phyloP scores from a whole-genome alignment of 1,140 invertebrate genomes.

The Phocides pigmalion region DNA sequence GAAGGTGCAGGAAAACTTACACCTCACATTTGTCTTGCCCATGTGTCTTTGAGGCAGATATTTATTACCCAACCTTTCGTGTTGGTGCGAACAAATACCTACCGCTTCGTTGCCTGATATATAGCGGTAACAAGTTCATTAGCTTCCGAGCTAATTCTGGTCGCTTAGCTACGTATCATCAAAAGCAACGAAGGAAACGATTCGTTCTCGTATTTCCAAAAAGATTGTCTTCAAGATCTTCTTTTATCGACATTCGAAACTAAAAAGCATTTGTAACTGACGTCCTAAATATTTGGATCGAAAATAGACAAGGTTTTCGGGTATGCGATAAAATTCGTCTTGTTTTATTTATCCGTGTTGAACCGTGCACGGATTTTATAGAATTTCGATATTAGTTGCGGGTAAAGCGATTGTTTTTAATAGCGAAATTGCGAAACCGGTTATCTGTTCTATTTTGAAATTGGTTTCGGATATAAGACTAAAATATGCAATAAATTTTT shows the following conservation, averaged over 20 bases:
- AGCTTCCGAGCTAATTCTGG: constrained; percentile 59
- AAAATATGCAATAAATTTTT: constrained; percentile 11
- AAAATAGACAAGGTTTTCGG: constrained; percentile 22
- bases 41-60: constrained; percentile 47
- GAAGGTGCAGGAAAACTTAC: constrained; percentile 35
- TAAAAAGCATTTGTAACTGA: constrained; percentile 1
- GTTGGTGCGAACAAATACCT: constrained; percentile 50
- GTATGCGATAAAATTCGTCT: constrained; percentile 16
- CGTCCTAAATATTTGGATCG: constrained; percentile 17
- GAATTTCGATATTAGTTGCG: constrained; percentile 23
- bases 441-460: constrained; percentile 5
- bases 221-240: constrained; percentile 2
- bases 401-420: constrained; percentile 17
- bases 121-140: constrained; percentile 63
- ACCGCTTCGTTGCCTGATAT: constrained; percentile 47
- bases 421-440: constrained; percentile 13
- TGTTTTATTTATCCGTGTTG: constrained; percentile 28
- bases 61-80: constrained; percentile 54
- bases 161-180: constrained; percentile 34
- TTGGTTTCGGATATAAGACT: constrained; percentile 5
- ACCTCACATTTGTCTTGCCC: constrained; percentile 57
- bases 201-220: constrained; percentile 42
- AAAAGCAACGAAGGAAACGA: constrained; percentile 51
- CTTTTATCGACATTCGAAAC: constrained; percentile 14
- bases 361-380: constrained; percentile 12